These are phyloP conservation scores for Eolophus roseicapilla DNA, from an alignment of 2,113 vertebrate species.

Conservation along the genomic window DNA sequence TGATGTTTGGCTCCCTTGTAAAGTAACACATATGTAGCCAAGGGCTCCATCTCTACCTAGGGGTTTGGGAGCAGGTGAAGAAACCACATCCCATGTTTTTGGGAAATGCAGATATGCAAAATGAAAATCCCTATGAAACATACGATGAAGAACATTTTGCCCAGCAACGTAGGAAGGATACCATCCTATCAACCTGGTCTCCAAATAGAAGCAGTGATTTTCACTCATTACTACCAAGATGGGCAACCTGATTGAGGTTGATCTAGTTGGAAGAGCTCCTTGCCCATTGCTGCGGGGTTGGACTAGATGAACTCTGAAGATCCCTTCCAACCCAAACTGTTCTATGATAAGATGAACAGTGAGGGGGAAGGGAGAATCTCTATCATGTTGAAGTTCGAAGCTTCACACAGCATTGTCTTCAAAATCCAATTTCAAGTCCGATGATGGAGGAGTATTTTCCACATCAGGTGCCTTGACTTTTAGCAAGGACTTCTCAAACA, in stretches of 20 bases:
- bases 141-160: not conserved
- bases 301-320: not conserved
- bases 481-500: not conserved
- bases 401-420: not conserved
- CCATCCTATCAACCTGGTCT: not conserved
- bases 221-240: not conserved
- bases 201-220: not conserved
- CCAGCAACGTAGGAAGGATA: not conserved
- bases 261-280: not conserved
- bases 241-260: not conserved
- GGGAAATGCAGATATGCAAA: not conserved
- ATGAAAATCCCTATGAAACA: not conserved
- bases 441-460: not conserved
- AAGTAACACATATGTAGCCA: fast-evolving
- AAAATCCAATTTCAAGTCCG: not conserved
- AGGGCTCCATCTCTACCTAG: not conserved
- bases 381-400: not conserved
- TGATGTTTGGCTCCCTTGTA: not conserved
- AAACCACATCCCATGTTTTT: not conserved
- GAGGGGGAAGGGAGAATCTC: not conserved
- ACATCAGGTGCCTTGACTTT: not conserved
- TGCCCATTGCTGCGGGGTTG: not conserved
- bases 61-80: not conserved
- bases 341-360: not conserved
- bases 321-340: not conserved